Evolutionary conservation across 92 coral and sea anemone genomes (phyloP), one percentile per base, ranked within the genome.

Genomic region (Parazoanthus atlanticus): DNA sequence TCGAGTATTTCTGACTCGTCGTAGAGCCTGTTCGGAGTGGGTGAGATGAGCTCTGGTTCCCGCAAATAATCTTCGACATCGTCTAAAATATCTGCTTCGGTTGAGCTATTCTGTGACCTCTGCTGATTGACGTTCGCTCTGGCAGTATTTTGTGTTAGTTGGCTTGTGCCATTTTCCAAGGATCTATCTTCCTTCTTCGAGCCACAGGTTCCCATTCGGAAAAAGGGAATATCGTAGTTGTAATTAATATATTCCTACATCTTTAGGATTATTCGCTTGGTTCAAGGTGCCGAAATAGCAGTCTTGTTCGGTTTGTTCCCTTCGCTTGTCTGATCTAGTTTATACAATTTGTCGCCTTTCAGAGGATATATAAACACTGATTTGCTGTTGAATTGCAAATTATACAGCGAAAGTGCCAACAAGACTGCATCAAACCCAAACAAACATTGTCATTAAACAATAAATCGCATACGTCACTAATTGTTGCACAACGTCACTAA

Each of bases 181-280:
- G 65, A 29, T 36, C 32, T 83, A 21, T 36, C 86, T 28, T 67
- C 78, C 15, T 43, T 46, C 40, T 43, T 84, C 26, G 87, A 84
- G 78, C 65, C 74, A 19, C 79, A 84, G 15, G 78, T 41, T 84
- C 87, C 87, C 87, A 84, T 84, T 84, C 67, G 87, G 78, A 70
- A 28, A 84, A 71, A 41, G 1, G 16, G 11, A 46, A 41, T 13
- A 69, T 26, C 56, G 66, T 61, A n/a, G 32, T 49, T 23, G 66
- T 34, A 41, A 19, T 17, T 28, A 25, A n/a, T 47, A 29, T 15
- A 30, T 41, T 83, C 47, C 31, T 67, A 43, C 64, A 84, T 69
- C 28, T 15, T 52, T 43, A 3, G 5, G 47, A 46, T 43, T n/a
- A 26, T 47, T 3, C 17, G 5, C 8, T 40, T 36, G 30, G 21